phyloP scores from a whole-genome alignment of 1,140 invertebrate genomes.

The Anoplolepis gracilipes region DNA sequence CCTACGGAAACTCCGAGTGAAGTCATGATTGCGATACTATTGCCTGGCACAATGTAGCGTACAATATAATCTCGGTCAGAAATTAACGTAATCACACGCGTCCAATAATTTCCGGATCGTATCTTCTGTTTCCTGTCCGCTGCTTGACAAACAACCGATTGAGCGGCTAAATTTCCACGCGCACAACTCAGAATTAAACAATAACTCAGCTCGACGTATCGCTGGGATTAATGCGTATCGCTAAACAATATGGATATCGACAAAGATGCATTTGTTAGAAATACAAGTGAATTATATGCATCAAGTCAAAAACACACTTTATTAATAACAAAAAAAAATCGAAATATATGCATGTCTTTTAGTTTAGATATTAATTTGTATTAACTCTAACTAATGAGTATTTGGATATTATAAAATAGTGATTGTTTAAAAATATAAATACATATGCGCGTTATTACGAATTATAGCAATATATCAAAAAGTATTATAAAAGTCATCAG shows the following conservation, averaged over 20 bases:
- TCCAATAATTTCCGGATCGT: slow-evolving; percentile 60
- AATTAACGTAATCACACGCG: slow-evolving; percentile 54
- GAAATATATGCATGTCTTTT: neutral
- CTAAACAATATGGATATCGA: slow-evolving; percentile 15
- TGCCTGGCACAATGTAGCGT: slow-evolving; percentile 1
- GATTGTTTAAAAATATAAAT: neutral
- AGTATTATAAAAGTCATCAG: neutral
- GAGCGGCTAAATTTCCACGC: slow-evolving; percentile 48
- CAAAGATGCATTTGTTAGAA: neutral
- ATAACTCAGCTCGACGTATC: slow-evolving; percentile 48
- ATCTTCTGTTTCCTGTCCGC: slow-evolving; percentile 45
- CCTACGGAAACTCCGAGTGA: slow-evolving; percentile 20
- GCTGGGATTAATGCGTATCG: slow-evolving; percentile 27
- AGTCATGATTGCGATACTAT: slow-evolving; percentile 20
- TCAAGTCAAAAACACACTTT: neutral
- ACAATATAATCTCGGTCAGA: slow-evolving; percentile 51
- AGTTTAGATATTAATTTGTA: neutral
- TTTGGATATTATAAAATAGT: neutral
- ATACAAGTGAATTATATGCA: neutral
- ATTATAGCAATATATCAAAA: neutral
- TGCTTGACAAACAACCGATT: slow-evolving; percentile 55
- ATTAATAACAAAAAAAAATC: slow-evolving; percentile 13
- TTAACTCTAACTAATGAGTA: neutral
- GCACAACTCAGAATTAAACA: slow-evolving; percentile 47
- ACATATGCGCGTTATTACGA: neutral